Conservation (phyloP, 2,797 vertebrate species). For the Pseudochirops corinnae region DNA sequence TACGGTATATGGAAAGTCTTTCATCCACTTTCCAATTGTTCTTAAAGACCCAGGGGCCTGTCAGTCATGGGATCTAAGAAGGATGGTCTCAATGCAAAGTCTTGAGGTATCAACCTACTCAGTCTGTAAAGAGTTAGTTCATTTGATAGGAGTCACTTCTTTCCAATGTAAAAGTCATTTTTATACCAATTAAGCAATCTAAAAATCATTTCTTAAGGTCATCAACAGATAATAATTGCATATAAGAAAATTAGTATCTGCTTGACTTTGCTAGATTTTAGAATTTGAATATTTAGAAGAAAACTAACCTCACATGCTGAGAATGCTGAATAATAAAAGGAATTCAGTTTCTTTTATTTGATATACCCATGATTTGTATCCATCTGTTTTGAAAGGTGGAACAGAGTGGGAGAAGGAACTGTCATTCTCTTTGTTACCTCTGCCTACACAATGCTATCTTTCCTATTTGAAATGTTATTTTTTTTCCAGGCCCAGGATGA, state of each 20-base stretch:
- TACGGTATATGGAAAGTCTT: neutral
- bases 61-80: neutral
- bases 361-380: neutral
- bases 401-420: neutral
- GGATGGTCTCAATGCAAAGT: neutral
- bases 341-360: neutral
- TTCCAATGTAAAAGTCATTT: neutral
- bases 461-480: neutral
- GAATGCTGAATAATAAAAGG: neutral
- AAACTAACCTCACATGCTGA: neutral
- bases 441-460: neutral
- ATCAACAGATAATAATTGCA: neutral
- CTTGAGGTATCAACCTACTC: neutral
- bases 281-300: neutral
- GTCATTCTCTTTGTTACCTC: neutral
- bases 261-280: neutral
- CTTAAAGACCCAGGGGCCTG: neutral
- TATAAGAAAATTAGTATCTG: neutral
- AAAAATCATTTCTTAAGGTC: neutral
- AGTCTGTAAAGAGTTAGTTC: neutral
- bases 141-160: neutral
- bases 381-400: neutral
- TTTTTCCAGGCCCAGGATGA: neutral
- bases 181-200: neutral
- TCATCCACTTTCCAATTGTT: neutral